phyloP scores from a whole-genome alignment of 1,140 invertebrate species.

The Subanguina moxae region DNA sequence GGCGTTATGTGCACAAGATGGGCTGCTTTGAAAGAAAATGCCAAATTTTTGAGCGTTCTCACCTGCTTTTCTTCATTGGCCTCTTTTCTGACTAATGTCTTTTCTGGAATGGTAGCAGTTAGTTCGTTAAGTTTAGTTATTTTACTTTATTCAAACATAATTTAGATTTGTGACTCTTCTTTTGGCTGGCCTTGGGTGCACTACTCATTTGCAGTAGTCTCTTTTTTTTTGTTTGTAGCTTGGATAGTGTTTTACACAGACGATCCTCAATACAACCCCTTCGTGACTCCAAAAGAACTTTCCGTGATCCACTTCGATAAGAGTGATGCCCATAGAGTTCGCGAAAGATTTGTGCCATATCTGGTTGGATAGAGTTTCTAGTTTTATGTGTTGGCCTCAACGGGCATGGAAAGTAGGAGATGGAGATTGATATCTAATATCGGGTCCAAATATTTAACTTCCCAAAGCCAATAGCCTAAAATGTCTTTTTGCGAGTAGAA shows the following conservation, averaged over 20 bases:
- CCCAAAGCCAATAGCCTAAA: too few species aligned
- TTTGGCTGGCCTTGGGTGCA: constrained; percentile 43
- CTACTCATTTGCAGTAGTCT: constrained; percentile 32
- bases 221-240: constrained; percentile 30
- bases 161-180: constrained; percentile 34
- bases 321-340: constrained; percentile 26
- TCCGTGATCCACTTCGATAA: constrained; percentile 38
- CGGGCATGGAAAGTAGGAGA: too few species aligned
- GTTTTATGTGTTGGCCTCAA: too few species aligned
- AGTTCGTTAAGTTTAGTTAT: too few species aligned
- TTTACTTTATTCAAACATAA: too few species aligned
- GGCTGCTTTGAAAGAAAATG: constrained; percentile 35
- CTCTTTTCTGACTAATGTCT: constrained; percentile 26
- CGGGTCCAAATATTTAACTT: too few species aligned
- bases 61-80: constrained; percentile 41
- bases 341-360: constrained; percentile 32
- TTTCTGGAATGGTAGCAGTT: constrained; percentile 32
- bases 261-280: constrained; percentile 23
- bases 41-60: constrained; percentile 31
- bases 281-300: constrained; percentile 30
- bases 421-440: constrained; percentile 20
- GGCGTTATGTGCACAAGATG: constrained; percentile 39
- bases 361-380: not conserved
- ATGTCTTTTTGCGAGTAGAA: too few species aligned
- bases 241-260: constrained; percentile 42